Evolutionary conservation across 2,888 invertebrate species (phyloP).

Genomic region (Euphydryas editha): DNA sequence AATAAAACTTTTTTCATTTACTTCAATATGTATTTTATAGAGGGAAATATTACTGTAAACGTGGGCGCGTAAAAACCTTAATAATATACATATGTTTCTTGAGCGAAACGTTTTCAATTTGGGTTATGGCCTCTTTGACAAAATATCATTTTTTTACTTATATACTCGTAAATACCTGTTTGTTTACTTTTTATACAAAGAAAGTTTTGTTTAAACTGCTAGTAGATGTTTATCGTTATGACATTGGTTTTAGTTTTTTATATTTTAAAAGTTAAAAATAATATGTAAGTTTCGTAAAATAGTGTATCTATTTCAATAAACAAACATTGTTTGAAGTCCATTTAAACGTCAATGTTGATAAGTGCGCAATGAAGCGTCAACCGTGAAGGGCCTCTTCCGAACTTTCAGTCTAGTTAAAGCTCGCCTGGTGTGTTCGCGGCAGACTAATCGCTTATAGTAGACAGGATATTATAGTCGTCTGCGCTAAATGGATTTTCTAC

Average conservation of each 20-base stretch:
- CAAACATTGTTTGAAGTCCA: not conserved
- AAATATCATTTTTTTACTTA: not conserved
- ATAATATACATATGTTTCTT: not conserved
- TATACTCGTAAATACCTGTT: not conserved
- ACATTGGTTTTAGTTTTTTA: not conserved
- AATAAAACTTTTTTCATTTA: not conserved
- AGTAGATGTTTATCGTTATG: not conserved
- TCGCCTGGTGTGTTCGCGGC: constrained; percentile 6
- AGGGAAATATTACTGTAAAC: not conserved
- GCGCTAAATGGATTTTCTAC: constrained; percentile 18
- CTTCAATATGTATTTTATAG: not conserved
- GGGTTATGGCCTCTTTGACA: not conserved
- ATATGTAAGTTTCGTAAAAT: not conserved
- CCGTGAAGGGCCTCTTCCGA: constrained; percentile 3
- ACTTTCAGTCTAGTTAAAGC: constrained; percentile 14
- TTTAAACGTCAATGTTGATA: not conserved
- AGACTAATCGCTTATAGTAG: constrained; percentile 23
- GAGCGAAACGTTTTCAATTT: constrained; percentile 2
- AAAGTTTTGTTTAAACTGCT: not conserved
- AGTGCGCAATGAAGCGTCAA: not conserved
- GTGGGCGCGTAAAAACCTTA: not conserved
- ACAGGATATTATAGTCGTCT: constrained; percentile 26
- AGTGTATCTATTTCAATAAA: not conserved
- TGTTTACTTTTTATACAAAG: not conserved
- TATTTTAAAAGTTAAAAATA: too few species aligned